Base-by-base conservation (phyloP, 1,140 invertebrate genomes). In the Ctenoplectra terminalis region DNA sequence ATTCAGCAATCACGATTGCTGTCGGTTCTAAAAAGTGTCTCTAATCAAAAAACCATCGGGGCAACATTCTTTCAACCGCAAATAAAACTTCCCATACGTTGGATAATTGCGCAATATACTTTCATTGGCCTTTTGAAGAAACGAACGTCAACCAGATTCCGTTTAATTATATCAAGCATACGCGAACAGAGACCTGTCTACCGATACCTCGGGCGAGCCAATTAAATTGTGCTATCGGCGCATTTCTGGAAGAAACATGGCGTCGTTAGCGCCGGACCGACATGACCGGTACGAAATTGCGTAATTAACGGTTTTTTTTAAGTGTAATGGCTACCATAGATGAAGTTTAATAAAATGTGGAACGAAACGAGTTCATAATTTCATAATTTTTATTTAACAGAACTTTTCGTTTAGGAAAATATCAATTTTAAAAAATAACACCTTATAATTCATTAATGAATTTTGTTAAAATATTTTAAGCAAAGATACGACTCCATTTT, bases 51-150 rank as follows among this genome's bases (percentile, higher is more conserved):
- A 78, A 69, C 40, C 8, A 11, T 17, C 20, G 4, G 8, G 23
- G 17, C n/a, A 17, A 40, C 67, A 54, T 72, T 72, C 58, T 72
- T 63, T 52, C 3, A 56, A 13, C 48, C 1, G 5, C 60, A 11
- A n/a, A 1, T 52, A 48, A 1, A 61, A 72, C 67, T 37, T n/a
- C 34, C 54, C 56, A 61, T 63, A 8, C 31, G 43, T n/a, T n/a
- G 7, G 43, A 26, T n/a, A 13, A 79, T 79, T 79, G 46, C 69
- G 77, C 69, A 61, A 79, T 52, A n/a, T 31, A 79, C 67, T 79
- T 79, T 79, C 77, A 79, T 79, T 43, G 58, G 56, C 56, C 77
- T 63, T 79, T 79, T 52, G 26, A 43, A 72, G 77, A 17, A 72
- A 72, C 69, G 52, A 58, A 58, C 64, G 69, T 63, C 26, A 63